A percentile compares a stretch with the other conserved stretches of the same genome.
Evolutionary conservation across 2,113 vertebrate species (phyloP).

Genomic region (Pollachius pollachius): DNA sequence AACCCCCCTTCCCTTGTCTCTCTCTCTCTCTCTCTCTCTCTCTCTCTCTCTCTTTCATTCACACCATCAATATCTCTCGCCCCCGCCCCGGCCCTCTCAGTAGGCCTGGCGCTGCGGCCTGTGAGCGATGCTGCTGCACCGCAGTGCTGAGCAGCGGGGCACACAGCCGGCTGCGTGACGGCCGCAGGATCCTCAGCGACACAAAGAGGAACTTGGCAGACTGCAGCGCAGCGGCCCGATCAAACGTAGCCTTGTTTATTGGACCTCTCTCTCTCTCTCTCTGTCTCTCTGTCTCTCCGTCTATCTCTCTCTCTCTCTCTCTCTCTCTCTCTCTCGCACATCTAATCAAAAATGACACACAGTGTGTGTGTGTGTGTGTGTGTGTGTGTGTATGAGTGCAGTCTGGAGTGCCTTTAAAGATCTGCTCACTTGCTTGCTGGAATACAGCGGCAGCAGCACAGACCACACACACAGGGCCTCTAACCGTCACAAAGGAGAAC

Average conservation of each 20-base stretch:
- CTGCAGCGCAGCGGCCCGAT: slow-evolving; percentile 59
- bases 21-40: no score
- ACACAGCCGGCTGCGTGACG: slow-evolving; percentile 62
- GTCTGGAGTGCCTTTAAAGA: slow-evolving; percentile 58
- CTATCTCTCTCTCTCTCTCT: no score
- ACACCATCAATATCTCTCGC: not conserved
- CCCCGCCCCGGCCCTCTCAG: slow-evolving; percentile 4
- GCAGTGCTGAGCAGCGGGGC: slow-evolving; percentile 57
- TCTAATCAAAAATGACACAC: no score
- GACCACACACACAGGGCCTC: slow-evolving; percentile 67
- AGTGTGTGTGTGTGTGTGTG: no score
- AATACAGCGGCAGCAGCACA: slow-evolving; percentile 57
- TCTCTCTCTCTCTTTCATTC: not conserved
- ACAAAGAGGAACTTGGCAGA: slow-evolving; percentile 73
- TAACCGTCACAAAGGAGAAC: slow-evolving; percentile 51
- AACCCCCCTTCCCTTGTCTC: not conserved
- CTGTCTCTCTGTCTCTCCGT: slow-evolving; percentile 13
- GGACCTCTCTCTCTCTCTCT: slow-evolving; percentile 54
- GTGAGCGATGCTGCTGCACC: slow-evolving; percentile 59
- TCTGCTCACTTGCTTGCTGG: slow-evolving; percentile 39
- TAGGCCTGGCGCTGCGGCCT: slow-evolving; percentile 48
- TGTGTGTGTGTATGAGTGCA: slow-evolving; percentile 43
- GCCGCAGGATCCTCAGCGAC: slow-evolving; percentile 60
- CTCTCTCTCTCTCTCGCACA: slow-evolving; percentile 32
- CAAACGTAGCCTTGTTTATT: slow-evolving; percentile 70